Evolutionary conservation across 2,797 vertebrate species (phyloP).

Genomic region (Selene dorsalis): DNA sequence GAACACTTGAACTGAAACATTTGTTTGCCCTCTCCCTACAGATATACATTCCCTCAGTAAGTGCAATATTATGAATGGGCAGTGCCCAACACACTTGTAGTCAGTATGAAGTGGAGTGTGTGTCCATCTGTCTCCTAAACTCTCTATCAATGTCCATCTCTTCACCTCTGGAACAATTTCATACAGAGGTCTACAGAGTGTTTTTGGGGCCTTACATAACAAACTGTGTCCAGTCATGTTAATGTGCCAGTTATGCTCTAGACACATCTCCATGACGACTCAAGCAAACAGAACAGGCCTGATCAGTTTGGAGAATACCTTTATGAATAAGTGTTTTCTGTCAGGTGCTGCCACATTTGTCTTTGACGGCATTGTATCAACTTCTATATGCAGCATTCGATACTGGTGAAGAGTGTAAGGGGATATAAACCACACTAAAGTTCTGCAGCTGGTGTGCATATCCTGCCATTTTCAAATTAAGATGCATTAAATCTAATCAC

Average conservation of each 20-base stretch:
- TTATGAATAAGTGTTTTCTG: no score
- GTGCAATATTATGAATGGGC: conserved; percentile 14
- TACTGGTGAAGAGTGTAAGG: not conserved
- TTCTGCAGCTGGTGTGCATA: not conserved
- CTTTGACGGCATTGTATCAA: not conserved
- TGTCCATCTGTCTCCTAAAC: no score
- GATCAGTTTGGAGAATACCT: no score
- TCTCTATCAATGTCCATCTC: not conserved
- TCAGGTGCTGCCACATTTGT: not conserved
- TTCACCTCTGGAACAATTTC: not conserved
- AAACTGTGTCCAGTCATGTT: no score
- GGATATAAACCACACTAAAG: not conserved
- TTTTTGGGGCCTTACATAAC: no score
- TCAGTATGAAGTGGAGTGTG: not conserved
- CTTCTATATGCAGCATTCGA: not conserved
- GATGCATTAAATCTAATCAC: not conserved
- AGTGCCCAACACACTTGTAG: not conserved
- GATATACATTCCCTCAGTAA: conserved; percentile 1
- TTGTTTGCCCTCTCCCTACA: conserved; percentile 1
- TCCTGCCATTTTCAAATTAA: not conserved
- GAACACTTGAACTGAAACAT: not conserved
- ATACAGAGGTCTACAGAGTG: no score
- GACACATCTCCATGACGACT: no score
- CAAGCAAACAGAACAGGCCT: no score
- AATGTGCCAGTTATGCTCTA: no score